These are phyloP conservation scores for Nomada ruficornis DNA, from an alignment of 2,888 invertebrate species.

Conservation along the genomic window DNA sequence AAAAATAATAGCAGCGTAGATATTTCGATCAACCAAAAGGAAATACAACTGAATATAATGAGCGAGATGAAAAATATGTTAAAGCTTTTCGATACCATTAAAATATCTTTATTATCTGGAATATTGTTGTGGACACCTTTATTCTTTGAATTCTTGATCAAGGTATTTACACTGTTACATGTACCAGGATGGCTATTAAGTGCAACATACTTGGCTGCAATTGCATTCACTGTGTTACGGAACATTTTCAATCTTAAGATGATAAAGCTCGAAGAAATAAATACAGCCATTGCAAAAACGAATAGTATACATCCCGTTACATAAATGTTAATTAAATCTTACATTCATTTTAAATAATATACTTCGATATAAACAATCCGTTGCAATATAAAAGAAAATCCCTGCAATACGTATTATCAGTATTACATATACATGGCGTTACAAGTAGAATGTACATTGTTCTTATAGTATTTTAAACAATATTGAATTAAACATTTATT, in stretches of 20 bases:
- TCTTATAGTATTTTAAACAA: constrained; percentile 9
- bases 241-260: constrained; percentile 74
- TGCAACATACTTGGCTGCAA: constrained; percentile 68
- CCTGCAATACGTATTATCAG: background rate
- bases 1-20: background rate
- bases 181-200: constrained; percentile 72
- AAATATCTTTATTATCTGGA: constrained; percentile 68
- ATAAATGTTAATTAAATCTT: constrained; percentile 29
- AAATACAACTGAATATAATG: constrained; percentile 42
- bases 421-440: constrained; percentile 28
- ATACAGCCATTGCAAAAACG: constrained; percentile 53
- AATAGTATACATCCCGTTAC: constrained; percentile 70
- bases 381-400: constrained; percentile 5
- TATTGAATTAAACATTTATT: background rate
- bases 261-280: constrained; percentile 61
- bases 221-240: constrained; percentile 68
- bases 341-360: background rate
- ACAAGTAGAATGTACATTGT: background rate
- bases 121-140: constrained; percentile 77
- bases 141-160: constrained; percentile 70
- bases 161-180: constrained; percentile 71
- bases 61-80: constrained; percentile 53
- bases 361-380: background rate
- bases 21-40: background rate
- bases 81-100: constrained; percentile 61